A percentile compares a stretch with the other conserved stretches of the same genome.
Evolutionary conservation across 2,797 vertebrate species (phyloP).

Genomic region (Crax fasciolata): DNA sequence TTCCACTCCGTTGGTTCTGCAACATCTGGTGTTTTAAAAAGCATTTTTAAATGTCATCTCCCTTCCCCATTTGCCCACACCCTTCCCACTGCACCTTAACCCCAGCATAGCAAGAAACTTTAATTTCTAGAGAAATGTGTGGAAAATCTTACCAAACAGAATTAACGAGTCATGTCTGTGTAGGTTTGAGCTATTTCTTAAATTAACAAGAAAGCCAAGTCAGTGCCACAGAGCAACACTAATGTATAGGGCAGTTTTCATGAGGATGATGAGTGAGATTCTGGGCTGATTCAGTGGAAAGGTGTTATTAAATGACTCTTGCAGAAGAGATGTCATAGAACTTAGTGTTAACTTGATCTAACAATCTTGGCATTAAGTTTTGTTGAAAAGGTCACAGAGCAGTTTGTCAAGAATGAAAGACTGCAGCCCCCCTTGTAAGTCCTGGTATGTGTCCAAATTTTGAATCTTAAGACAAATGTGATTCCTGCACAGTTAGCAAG

Average conservation of each 20-base stretch:
- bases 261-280: conserved; percentile 12
- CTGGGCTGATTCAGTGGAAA: conserved; percentile 27
- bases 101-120: conserved; percentile 40
- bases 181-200: neutral
- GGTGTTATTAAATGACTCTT: conserved; percentile 1
- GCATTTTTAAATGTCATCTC: conserved; percentile 71
- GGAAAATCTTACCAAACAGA: conserved; percentile 27
- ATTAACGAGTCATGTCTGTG: neutral
- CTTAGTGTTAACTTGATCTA: conserved; percentile 46
- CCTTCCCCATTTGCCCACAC: conserved; percentile 27
- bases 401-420: conserved; percentile 25
- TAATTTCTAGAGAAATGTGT: conserved; percentile 19
- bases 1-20: conserved; percentile 67
- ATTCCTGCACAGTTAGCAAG: neutral
- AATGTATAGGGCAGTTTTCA: neutral
- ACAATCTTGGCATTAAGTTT: conserved; percentile 24
- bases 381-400: conserved; percentile 19
- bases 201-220: neutral
- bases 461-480: neutral
- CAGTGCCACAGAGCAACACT: neutral
- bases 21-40: conserved; percentile 79
- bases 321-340: conserved; percentile 1
- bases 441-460: neutral
- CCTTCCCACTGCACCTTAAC: conserved; percentile 58
- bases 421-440: neutral